phyloP scores from a whole-genome alignment of 2,888 invertebrate genomes.

The Melanophora roralis region DNA sequence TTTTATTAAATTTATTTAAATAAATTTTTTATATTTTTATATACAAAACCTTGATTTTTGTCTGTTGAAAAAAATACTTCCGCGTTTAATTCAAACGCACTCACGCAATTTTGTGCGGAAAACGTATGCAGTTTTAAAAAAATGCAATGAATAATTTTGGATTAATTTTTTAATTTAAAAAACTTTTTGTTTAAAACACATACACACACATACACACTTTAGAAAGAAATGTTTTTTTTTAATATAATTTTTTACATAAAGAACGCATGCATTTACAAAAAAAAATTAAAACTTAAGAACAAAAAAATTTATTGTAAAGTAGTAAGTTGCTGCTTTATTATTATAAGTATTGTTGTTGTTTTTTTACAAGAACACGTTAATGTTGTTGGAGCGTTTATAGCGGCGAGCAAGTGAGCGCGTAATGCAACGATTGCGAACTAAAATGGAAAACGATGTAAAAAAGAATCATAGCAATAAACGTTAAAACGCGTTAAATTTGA shows the following conservation, averaged over 20 bases:
- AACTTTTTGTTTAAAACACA: not conserved
- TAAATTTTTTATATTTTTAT: not conserved
- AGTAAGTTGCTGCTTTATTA: constrained; percentile 23
- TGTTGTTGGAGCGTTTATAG: constrained; percentile 62
- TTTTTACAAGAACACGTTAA: constrained; percentile 61
- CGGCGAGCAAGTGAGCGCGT: constrained; percentile 63
- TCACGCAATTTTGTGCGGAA: constrained; percentile 31
- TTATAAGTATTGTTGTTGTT: constrained; percentile 21
- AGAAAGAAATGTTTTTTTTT: not conserved
- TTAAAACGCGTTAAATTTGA: constrained; percentile 63
- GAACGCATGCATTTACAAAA: constrained; percentile 51
- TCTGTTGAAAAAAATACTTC: constrained; percentile 26
- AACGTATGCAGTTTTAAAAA: not conserved
- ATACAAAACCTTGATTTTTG: constrained; percentile 34
- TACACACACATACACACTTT: constrained; percentile 7
- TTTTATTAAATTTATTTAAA: constrained; percentile 18
- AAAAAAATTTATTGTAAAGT: constrained; percentile 16
- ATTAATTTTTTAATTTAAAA: not conserved
- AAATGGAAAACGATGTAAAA: constrained; percentile 63
- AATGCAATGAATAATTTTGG: not conserved
- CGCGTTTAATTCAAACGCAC: constrained; percentile 42
- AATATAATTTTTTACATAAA: not conserved
- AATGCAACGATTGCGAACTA: constrained; percentile 63
- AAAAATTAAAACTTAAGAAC: not conserved
- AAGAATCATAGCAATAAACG: constrained; percentile 63